These are phyloP conservation scores for Okapia johnstoni DNA, from an alignment of 2,113 vertebrate genomes.

Conservation along the genomic window DNA sequence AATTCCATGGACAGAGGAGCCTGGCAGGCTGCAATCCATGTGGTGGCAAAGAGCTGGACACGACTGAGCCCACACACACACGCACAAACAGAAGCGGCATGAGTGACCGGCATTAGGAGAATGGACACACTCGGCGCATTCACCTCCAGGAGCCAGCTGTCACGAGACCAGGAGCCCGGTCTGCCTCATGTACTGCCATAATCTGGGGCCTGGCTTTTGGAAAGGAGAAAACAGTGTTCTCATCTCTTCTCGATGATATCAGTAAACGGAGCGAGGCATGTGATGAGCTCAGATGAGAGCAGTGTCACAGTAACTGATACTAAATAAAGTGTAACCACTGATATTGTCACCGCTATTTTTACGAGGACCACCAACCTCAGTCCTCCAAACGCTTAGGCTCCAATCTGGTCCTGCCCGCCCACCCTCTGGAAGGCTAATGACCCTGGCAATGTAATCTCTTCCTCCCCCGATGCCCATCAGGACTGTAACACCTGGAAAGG, in stretches of 20 bases:
- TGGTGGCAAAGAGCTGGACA: neutral
- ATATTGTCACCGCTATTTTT: neutral
- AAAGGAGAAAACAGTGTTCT: neutral
- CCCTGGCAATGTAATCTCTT: neutral
- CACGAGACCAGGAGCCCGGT: neutral
- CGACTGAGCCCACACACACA: accelerated
- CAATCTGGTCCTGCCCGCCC: neutral
- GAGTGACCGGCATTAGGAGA: neutral
- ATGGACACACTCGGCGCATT: no score
- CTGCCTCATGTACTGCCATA: neutral
- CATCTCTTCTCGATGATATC: neutral
- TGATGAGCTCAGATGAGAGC: neutral
- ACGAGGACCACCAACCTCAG: no score
- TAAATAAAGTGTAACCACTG: neutral
- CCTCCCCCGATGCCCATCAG: neutral
- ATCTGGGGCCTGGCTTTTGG: neutral
- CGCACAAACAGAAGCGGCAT: neutral
- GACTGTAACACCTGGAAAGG: neutral
- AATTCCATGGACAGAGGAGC: neutral
- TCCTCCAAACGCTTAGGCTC: neutral
- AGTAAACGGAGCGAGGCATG: neutral
- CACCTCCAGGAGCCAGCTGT: neutral
- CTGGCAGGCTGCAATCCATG: neutral
- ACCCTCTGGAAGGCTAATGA: neutral
- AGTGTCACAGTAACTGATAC: neutral